Evolutionary conservation across 2,797 vertebrate genomes (phyloP), one percentile per base, ranked within the genome.

Genomic region (Ara ararauna): DNA sequence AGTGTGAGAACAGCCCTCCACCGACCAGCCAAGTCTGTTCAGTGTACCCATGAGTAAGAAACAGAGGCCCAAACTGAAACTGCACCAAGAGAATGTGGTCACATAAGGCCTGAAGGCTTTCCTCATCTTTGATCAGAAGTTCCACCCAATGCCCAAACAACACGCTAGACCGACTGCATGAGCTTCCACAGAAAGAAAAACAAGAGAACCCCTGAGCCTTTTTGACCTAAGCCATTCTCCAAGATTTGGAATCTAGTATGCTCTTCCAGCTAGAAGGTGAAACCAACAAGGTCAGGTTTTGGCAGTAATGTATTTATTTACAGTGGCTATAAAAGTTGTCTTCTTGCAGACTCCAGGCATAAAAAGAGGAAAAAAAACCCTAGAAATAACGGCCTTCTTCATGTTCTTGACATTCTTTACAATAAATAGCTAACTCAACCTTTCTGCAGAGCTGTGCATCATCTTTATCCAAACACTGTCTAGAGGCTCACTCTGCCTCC

Each of bases 161-260:
- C 6, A 3, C 1, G 1, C 30, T 2, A 47, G n/a, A 72, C 11
- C 20, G 5, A 27, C 2, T 13, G 16, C 13, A 10, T 18, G 32
- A 48, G 18, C 22, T 89, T 70, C 79, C 19, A 53, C 1, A 70
- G 50, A 76, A 72, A 76, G n/a, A 26, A 36, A 60, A 36, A 24
- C 20, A 56, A 26, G 17, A 61, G 26, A 23, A 58, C 3, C 44
- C 23, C 22, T 7, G 9, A 77, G 70, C 20, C 27, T 75, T 60
- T 89, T 36, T 32, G 30, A 82, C 34, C 3, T 3, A 74, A 83
- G 18, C 12, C 7, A 6, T 44, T 36, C 79, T 24, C 29, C 44
- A 85, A 80, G 66, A 64, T 47, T 36, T 1, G 2, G 7, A 71
- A 80, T 34, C n/a, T 6, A 26, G 5, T 13, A 74, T 36, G 8